These are phyloP conservation scores for Apodemus agrarius DNA, from an alignment of 2,797 vertebrate species.

Conservation along the genomic window DNA sequence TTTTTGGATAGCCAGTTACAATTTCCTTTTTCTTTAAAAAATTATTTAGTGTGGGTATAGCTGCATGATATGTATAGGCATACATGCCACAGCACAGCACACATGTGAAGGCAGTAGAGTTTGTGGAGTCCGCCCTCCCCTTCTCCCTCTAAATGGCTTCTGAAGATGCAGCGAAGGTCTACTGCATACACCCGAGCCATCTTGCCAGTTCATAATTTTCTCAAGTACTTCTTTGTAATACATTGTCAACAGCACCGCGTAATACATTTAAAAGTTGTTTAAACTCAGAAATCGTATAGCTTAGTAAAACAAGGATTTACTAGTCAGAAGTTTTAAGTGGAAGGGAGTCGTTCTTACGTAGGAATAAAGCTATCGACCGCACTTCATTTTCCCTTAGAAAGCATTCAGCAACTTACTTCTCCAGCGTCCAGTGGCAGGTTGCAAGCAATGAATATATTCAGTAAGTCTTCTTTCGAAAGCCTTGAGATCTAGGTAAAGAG, in stretches of 20 bases:
- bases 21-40: not conserved
- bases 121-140: not conserved
- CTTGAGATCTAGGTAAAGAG: constrained; percentile 93
- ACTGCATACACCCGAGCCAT: not conserved
- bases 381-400: constrained; percentile 24
- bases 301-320: constrained; percentile 36
- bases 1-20: not conserved
- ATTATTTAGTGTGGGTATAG: not conserved
- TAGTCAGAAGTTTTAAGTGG: constrained; percentile 6
- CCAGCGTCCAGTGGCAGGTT: constrained; percentile 99
- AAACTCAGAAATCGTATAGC: not conserved
- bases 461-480: constrained; percentile 99
- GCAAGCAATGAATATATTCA: constrained; percentile 98
- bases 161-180: not conserved
- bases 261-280: not conserved
- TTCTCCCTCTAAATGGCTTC: not conserved
- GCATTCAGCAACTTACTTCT: constrained; percentile 93
- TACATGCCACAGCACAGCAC: not conserved
- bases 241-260: not conserved
- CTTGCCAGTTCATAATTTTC: not conserved
- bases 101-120: not conserved
- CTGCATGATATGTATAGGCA: not conserved
- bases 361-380: not conserved
- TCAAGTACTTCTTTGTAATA: not conserved
- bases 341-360: not conserved